These are phyloP conservation scores for Eudemis profundana DNA, from an alignment of 2,888 invertebrate genomes.

Conservation along the genomic window DNA sequence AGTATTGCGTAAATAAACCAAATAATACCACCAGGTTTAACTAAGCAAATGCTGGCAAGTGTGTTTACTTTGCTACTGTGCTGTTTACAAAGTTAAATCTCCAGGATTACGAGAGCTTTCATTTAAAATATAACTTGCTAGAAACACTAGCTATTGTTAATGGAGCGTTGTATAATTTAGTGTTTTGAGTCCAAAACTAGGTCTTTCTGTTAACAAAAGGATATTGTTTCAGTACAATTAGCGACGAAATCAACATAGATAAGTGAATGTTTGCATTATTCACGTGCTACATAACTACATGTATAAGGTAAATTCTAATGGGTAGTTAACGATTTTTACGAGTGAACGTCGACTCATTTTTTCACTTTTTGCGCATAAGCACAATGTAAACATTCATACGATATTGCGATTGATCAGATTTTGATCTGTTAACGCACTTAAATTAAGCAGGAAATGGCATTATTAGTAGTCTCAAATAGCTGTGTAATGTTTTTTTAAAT, in stretches of 20 bases:
- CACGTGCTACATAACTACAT: constrained; percentile 52
- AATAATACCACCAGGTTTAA: constrained; percentile 40
- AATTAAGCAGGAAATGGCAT: too few species aligned
- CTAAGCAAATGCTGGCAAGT: constrained; percentile 41
- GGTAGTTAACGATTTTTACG: constrained; percentile 35
- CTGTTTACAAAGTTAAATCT: constrained; percentile 41
- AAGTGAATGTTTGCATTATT: constrained; percentile 72
- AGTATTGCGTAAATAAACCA: constrained; percentile 41
- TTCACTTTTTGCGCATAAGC: constrained; percentile 1
- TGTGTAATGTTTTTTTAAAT: too few species aligned
- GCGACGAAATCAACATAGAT: constrained; percentile 79
- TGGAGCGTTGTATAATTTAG: constrained; percentile 70
- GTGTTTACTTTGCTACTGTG: constrained; percentile 38
- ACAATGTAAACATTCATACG: too few species aligned
- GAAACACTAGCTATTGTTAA: constrained; percentile 68
- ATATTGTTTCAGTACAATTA: constrained; percentile 81
- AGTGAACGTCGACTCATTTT: constrained; percentile 13
- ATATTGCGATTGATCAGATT: too few species aligned
- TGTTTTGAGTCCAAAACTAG: constrained; percentile 77
- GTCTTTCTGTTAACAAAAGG: constrained; percentile 80
- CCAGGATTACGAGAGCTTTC: constrained; percentile 43
- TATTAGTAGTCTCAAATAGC: too few species aligned
- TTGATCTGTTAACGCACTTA: too few species aligned
- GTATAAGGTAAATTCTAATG: constrained; percentile 25
- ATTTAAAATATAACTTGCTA: constrained; percentile 55